These are phyloP conservation scores for Malacoctenus gilli DNA, from an alignment of 2,797 vertebrate genomes.

Conservation along the genomic window DNA sequence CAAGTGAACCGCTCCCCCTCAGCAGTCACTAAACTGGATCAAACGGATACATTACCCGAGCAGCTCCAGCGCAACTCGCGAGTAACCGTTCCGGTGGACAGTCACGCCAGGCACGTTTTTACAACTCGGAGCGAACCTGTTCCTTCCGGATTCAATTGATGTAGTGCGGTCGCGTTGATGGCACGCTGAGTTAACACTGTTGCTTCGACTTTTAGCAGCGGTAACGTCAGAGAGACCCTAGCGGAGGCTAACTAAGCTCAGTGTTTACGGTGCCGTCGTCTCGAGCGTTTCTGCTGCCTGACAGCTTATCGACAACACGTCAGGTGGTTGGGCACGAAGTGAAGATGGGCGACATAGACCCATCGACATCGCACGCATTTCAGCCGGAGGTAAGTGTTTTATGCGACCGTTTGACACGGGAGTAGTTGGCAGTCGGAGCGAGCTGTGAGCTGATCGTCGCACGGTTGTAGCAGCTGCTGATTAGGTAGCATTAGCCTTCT, in stretches of 20 bases:
- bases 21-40: constrained; percentile 39
- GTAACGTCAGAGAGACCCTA: too few species aligned
- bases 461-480: constrained; percentile 46
- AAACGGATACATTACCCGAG: constrained; percentile 35
- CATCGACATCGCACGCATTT: constrained; percentile 72
- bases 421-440: constrained; percentile 21
- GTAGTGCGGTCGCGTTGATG: not conserved
- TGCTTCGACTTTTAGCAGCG: constrained; percentile 54
- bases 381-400: constrained; percentile 73
- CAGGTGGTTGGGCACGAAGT: constrained; percentile 32
- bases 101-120: constrained; percentile 5
- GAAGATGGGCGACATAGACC: constrained; percentile 76
- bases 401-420: constrained; percentile 21
- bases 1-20: constrained; percentile 48
- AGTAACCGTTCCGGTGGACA: not conserved
- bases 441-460: constrained; percentile 50
- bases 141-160: not conserved
- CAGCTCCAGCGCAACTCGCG: constrained; percentile 14
- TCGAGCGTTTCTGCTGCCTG: constrained; percentile 15
- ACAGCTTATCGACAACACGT: constrained; percentile 27
- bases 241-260: constrained; percentile 22
- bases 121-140: not conserved
- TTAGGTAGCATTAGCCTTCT: constrained; percentile 51
- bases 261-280: constrained; percentile 55
- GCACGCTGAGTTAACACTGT: constrained; percentile 56